Evolutionary conservation across 2,797 vertebrate genomes (phyloP).

Genomic region (Natrix natrix): DNA sequence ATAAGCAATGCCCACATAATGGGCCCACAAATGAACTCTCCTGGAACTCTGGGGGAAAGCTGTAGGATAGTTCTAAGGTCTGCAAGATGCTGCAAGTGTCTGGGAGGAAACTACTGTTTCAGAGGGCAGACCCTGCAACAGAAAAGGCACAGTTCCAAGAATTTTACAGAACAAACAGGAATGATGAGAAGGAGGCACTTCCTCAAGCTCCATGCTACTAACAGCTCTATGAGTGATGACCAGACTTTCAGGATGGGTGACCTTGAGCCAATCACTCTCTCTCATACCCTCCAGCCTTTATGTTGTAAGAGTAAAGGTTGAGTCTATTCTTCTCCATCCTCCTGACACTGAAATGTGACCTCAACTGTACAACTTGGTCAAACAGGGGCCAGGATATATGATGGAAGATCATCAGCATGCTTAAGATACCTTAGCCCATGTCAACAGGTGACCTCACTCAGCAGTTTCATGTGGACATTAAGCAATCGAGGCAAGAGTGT

Average conservation of each 20-base stretch:
- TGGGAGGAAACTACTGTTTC: not conserved
- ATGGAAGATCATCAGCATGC: not conserved
- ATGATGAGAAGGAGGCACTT: not conserved
- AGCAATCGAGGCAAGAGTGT: not conserved
- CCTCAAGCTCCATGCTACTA: not conserved
- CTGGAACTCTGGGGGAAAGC: not conserved
- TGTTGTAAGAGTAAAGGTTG: not conserved
- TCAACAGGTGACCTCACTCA: not conserved
- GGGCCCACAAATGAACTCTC: not conserved
- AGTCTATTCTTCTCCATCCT: not conserved
- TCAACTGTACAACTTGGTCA: not conserved
- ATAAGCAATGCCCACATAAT: not conserved
- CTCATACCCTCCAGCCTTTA: not conserved
- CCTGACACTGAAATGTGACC: not conserved
- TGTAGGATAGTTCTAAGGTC: not conserved
- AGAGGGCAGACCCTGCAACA: not conserved
- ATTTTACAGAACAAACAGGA: not conserved
- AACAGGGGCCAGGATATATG: not conserved
- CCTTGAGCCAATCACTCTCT: not conserved
- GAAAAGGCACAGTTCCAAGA: not conserved
- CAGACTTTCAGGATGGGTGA: not conserved
- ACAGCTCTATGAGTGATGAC: not conserved
- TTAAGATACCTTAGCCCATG: not conserved
- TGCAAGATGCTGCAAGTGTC: not conserved
- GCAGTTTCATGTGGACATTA: not conserved